These are phyloP conservation scores for Penelope pileata DNA, from an alignment of 2,113 vertebrate genomes.

Conservation along the genomic window DNA sequence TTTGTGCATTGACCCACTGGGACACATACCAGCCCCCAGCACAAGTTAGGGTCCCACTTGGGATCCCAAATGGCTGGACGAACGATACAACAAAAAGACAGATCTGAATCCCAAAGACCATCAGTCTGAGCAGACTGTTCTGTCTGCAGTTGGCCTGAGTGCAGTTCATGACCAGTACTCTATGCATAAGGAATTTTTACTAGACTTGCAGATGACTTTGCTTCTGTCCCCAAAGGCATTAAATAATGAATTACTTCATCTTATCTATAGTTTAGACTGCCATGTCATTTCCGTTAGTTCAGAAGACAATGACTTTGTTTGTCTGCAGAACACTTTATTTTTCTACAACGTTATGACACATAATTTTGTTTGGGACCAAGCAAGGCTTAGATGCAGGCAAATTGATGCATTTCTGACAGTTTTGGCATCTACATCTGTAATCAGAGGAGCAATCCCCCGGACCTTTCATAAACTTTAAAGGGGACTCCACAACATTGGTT, in stretches of 20 bases:
- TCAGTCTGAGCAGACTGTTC: background rate
- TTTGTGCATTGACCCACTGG: background rate
- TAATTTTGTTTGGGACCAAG: background rate
- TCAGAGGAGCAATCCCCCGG: no score
- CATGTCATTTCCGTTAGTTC: background rate
- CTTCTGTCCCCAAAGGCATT: background rate
- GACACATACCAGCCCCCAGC: fast-evolving
- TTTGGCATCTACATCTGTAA: background rate
- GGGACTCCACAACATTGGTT: background rate
- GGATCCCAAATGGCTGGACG: background rate
- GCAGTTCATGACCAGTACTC: fast-evolving
- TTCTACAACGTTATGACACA: background rate
- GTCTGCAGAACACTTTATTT: background rate
- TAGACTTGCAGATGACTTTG: background rate
- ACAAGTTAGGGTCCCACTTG: background rate
- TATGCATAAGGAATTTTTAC: background rate
- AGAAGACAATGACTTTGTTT: background rate
- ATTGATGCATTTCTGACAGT: background rate
- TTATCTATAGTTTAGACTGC: background rate
- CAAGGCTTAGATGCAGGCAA: background rate
- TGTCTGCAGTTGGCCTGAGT: background rate
- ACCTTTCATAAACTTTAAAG: background rate
- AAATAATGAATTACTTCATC: background rate
- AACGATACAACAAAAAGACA: background rate
- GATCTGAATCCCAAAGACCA: background rate